phyloP scores from a whole-genome alignment of 2,797 vertebrate species.

The Glossophaga mutica region DNA sequence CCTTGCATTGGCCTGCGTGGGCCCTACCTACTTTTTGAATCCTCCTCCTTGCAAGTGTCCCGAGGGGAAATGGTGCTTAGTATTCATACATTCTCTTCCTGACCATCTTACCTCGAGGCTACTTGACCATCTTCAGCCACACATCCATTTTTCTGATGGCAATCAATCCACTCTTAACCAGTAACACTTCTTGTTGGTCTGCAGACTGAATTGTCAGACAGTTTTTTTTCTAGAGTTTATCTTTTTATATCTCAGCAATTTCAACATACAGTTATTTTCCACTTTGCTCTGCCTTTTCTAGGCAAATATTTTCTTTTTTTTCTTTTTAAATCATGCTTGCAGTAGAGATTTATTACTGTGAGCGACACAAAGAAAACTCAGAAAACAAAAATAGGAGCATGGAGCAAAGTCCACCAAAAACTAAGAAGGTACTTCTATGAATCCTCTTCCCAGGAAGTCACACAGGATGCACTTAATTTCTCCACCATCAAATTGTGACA shows the following conservation, averaged over 20 bases:
- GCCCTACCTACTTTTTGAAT: background rate
- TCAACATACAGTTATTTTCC: background rate
- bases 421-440: background rate
- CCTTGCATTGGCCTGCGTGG: background rate
- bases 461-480: background rate
- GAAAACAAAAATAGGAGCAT: background rate
- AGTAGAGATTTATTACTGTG: background rate
- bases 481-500: background rate
- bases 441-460: background rate
- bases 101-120: background rate
- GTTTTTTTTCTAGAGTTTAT: background rate
- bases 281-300: constrained; percentile 9
- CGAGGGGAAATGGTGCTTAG: background rate
- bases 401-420: background rate
- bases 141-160: background rate
- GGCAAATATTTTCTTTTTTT: background rate
- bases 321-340: background rate
- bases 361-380: background rate
- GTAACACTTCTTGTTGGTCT: background rate
- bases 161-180: background rate
- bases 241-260: background rate
- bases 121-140: background rate
- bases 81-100: background rate
- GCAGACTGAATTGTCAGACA: background rate
- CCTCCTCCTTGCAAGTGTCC: background rate